Base-by-base conservation (phyloP, 1,140 invertebrate species). In the Heliconius hermathena region DNA sequence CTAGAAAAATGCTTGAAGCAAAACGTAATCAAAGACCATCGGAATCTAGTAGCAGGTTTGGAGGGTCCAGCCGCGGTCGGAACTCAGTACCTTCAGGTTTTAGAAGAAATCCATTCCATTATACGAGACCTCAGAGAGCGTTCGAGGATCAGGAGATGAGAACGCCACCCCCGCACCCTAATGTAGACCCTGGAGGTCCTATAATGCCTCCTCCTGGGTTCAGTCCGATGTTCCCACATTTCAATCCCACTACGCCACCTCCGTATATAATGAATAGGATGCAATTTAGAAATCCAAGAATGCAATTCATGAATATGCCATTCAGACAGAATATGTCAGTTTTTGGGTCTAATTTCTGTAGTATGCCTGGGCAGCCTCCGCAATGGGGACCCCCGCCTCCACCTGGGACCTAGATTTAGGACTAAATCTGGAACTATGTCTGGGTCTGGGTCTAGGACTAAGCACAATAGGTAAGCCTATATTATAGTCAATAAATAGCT, bases 341-440 rank as follows among this genome's bases (percentile, higher is more conserved):
- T n/a, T 90, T 93, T 71, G 91, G 90, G 0, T 77, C 89, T 26
- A 89, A 85, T 77, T 90, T 81, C 71, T 89, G 87, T 80, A 86
- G 80, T 46, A 73, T 85, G 73, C 52, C 84, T 26, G 87, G 85
- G 11, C 83, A 86, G 3, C 86, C 85, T 16, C 88, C 91, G 0
- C 91, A 88, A 76, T 93, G 93, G 91, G 78, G 82, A 9, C 89
- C 92, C 8, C 90, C 90, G 2, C 91, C 91, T 8, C 92, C 94
- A 9, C 93, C 93, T 1, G 91, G 92, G 22, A 92, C 90, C 16
- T 93, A 94, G 87, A 46, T 70, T 52, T 16, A 26, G 52, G 18
- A 20, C 49, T 93, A 94, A 87, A 46, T 70, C 52, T n/a, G 22
- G 52, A 18, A 18, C 16, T 49, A 49, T 18, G 18, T 18, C 18